These are phyloP conservation scores for Daboia siamensis DNA, from an alignment of 2,113 vertebrate species.

Conservation along the genomic window DNA sequence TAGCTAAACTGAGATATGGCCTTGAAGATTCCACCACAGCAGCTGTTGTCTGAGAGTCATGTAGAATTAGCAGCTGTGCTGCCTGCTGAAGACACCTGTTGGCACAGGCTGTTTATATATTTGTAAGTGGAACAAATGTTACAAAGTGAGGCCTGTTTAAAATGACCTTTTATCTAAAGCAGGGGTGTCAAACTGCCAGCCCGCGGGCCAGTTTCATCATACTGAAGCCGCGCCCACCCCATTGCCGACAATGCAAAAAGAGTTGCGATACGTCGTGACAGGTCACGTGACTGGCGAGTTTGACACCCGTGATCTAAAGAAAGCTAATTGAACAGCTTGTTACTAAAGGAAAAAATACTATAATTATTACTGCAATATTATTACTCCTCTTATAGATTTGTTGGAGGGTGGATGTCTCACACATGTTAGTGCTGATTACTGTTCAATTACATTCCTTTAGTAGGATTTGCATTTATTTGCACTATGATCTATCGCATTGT, in stretches of 20 bases:
- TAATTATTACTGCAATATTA: not conserved
- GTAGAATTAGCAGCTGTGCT: slow-evolving; percentile 2
- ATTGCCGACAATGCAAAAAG: too few relatives aligned
- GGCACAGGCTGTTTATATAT: not conserved
- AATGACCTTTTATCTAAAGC: not conserved
- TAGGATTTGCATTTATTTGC: not conserved
- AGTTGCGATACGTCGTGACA: too few relatives aligned
- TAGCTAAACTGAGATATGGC: not conserved
- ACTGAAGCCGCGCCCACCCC: too few relatives aligned
- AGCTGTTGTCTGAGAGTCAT: not conserved
- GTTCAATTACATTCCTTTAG: not conserved
- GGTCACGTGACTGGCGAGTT: too few relatives aligned
- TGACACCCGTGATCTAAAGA: not conserved
- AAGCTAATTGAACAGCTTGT: not conserved
- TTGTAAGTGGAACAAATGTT: not conserved
- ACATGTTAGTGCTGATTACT: not conserved
- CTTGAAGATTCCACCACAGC: not conserved
- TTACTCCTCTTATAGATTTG: not conserved
- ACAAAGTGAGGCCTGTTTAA: not conserved
- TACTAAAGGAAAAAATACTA: not conserved
- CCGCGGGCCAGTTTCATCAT: too few relatives aligned
- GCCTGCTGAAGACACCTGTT: not conserved
- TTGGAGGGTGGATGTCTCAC: not conserved
- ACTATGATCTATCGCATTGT: not conserved
- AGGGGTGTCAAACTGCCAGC: too few relatives aligned